These are phyloP conservation scores for Anguilla anguilla DNA, from an alignment of 2,797 vertebrate species.

Conservation along the genomic window DNA sequence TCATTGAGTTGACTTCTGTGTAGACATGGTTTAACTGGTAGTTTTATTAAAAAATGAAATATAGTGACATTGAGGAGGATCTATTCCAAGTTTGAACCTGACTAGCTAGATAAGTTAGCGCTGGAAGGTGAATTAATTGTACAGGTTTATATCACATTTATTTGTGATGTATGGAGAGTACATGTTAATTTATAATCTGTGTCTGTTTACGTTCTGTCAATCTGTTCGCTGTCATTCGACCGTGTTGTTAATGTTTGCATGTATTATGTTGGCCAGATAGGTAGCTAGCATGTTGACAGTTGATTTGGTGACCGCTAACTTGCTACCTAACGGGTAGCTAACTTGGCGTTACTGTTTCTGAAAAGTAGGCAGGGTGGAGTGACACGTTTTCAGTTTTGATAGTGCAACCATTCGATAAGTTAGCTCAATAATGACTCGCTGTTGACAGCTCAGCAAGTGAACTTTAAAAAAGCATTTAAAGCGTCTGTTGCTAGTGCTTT, in stretches of 20 bases:
- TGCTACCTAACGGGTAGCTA: not conserved
- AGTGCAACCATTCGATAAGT: not conserved
- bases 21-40: not conserved
- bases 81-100: not conserved
- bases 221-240: not conserved
- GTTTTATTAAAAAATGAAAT: not conserved
- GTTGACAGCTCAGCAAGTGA: not conserved
- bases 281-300: not conserved
- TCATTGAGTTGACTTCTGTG: too few species aligned
- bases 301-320: not conserved
- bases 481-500: not conserved
- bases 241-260: not conserved
- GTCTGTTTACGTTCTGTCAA: not conserved
- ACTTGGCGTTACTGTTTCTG: not conserved
- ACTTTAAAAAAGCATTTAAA: not conserved
- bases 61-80: not conserved
- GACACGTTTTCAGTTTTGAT: conserved; percentile 15
- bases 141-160: not conserved
- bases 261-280: not conserved
- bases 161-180: not conserved
- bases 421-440: not conserved
- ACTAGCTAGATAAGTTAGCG: not conserved
- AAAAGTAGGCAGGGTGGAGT: not conserved
- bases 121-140: not conserved
- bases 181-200: not conserved